These are phyloP conservation scores for Netelia inedita DNA, from an alignment of 2,888 invertebrate genomes.

Conservation along the genomic window DNA sequence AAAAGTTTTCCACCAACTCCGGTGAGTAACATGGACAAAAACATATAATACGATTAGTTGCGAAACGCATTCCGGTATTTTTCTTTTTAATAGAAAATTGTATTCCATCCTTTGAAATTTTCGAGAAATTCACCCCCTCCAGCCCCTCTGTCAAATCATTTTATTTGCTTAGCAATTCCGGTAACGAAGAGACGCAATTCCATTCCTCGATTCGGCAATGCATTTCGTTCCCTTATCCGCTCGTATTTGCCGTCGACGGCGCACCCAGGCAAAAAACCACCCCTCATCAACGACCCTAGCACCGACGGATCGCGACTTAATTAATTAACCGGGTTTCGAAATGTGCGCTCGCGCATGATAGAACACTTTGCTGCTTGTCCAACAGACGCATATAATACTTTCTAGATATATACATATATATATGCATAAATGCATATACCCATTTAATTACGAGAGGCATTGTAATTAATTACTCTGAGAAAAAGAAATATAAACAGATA, in stretches of 20 bases:
- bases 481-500: constrained; percentile 52
- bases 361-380: constrained; percentile 38
- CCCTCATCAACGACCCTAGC: constrained; percentile 52
- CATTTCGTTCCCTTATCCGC: constrained; percentile 20
- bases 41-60: neutral
- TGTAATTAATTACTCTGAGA: constrained; percentile 31
- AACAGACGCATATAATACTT: constrained; percentile 44
- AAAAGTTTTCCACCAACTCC: constrained; percentile 83
- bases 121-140: neutral
- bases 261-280: constrained; percentile 48
- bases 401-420: neutral
- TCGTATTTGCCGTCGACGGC: constrained; percentile 51
- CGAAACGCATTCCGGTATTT: neutral
- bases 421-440: constrained; percentile 4
- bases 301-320: constrained; percentile 70
- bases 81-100: neutral
- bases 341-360: constrained; percentile 57
- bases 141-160: neutral
- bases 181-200: constrained; percentile 6
- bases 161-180: constrained; percentile 5
- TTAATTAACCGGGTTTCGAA: constrained; percentile 66
- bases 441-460: constrained; percentile 4
- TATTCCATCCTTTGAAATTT: neutral
- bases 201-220: neutral
- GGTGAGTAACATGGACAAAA: constrained; percentile 78